phyloP scores from a whole-genome alignment of 2,888 invertebrate species.

The Drosophila barbarae region DNA sequence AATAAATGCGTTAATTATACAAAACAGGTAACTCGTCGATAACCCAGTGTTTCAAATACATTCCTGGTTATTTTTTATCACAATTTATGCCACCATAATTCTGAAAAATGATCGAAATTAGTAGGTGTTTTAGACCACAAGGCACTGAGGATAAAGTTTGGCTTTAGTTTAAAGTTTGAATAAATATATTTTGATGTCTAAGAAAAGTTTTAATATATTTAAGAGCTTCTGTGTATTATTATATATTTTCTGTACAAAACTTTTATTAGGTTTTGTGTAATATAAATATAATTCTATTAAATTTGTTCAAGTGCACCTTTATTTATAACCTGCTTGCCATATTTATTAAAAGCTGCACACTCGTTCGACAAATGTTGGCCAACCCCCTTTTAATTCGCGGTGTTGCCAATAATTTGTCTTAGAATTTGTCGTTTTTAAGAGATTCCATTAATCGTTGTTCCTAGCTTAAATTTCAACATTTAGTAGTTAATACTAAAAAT shows the following conservation, averaged over 20 bases:
- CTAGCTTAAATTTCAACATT: not conserved
- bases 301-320: conserved; percentile 1
- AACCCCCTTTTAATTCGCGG: not conserved
- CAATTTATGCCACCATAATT: conserved; percentile 13
- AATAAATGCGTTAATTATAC: conserved; percentile 42
- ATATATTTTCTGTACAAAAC: too few species aligned
- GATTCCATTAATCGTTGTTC: conserved; percentile 5
- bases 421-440: not conserved
- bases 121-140: not conserved
- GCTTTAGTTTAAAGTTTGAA: not conserved
- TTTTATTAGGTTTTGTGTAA: too few species aligned
- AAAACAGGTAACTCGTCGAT: conserved; percentile 21
- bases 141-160: not conserved
- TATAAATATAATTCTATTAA: not conserved
- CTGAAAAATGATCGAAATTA: conserved; percentile 20
- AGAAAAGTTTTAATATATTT: not conserved
- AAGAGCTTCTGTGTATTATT: not conserved
- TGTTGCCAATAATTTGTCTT: conserved; percentile 4
- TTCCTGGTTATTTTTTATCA: not conserved
- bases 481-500: not conserved
- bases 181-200: not conserved
- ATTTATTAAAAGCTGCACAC: conserved; percentile 2
- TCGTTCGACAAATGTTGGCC: not conserved
- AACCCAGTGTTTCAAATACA: not conserved
- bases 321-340: conserved; percentile 1